Evolutionary conservation across 2,888 invertebrate genomes (phyloP), one percentile per base, ranked within the genome.

Genomic region (Eudasyphora cyanicolor): DNA sequence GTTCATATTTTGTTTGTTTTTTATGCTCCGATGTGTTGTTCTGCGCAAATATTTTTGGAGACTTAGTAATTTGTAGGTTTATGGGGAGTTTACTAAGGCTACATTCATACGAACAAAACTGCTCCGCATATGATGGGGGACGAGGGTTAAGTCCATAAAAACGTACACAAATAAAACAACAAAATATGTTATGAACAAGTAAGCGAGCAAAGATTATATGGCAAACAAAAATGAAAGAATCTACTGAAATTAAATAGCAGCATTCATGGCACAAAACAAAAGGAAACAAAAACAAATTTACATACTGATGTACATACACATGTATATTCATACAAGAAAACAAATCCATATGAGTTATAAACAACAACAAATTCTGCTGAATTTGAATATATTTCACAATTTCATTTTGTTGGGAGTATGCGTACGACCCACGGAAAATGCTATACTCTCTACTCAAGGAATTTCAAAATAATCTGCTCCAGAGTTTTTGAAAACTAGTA

Each of bases 11-110:
- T 79, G 74, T 70, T 83, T 69, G 32, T 19, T 70, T 79, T 76
- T 83, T 79, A 76, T 76, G 71, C 14, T 75, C 70, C 70, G 64
- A 69, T 82, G 76, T 76, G 62, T 42, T 73, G 54, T 51, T 51
- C 35, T 73, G 54, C 19, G 73, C 79, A 73, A 73, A 74, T 42
- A 54, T 62, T 79, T 78, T 74, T 42, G 60, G 51, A 60, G 60
- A 54, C 76, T 42, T 42, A 74, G 76, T 80, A 80, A 79, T 78
- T 82, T 76, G 78, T 76, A 75, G 84, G 76, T 82, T 85, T 81
- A 76, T 80, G 42, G 54, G 60, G 35, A 82, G 84, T 80, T 82
- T 75, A 84, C 74, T 10, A 64, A 67, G 35, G 14, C 32, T 14
- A 29, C 35, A 38, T 35, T 4, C 24, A 67, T 35, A 42, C 35